Percentiles rank a stretch among this genome's conserved stretches.
These are phyloP conservation scores for Sitodiplosis mosellana DNA, from an alignment of 1,140 invertebrate species.

Conservation along the genomic window DNA sequence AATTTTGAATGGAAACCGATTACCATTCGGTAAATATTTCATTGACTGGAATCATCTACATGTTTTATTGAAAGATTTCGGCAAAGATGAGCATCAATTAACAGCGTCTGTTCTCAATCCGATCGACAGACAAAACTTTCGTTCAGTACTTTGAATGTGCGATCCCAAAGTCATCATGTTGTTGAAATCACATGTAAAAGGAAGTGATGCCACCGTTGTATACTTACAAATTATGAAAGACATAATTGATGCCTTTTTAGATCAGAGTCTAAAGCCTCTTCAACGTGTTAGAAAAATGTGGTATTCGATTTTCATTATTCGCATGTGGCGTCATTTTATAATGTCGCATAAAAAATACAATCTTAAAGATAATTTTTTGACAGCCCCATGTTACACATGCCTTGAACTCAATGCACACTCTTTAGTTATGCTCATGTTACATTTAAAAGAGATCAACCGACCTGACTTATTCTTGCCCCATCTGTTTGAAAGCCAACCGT, in stretches of 20 bases:
- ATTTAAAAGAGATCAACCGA: background rate
- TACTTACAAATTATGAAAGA: background rate
- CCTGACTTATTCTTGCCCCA: background rate
- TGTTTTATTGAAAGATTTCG: background rate
- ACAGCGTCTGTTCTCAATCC: background rate
- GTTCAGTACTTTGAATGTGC: background rate
- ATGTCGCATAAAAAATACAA: background rate
- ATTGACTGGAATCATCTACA: background rate
- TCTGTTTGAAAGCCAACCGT: background rate
- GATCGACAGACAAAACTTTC: background rate
- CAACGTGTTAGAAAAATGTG: background rate
- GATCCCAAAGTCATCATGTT: background rate
- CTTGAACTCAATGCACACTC: too few relatives aligned
- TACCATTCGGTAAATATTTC: background rate
- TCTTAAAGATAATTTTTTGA: background rate
- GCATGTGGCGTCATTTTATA: background rate
- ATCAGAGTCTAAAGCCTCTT: background rate
- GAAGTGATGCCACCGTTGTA: background rate
- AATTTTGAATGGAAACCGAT: too few relatives aligned
- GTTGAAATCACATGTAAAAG: background rate
- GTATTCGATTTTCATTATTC: background rate
- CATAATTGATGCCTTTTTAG: background rate
- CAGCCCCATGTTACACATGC: too few relatives aligned
- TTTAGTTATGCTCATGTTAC: background rate
- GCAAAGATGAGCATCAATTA: background rate